Conservation (phyloP, 2,797 vertebrate species). For the Pipistrellus pygmaeus region DNA sequence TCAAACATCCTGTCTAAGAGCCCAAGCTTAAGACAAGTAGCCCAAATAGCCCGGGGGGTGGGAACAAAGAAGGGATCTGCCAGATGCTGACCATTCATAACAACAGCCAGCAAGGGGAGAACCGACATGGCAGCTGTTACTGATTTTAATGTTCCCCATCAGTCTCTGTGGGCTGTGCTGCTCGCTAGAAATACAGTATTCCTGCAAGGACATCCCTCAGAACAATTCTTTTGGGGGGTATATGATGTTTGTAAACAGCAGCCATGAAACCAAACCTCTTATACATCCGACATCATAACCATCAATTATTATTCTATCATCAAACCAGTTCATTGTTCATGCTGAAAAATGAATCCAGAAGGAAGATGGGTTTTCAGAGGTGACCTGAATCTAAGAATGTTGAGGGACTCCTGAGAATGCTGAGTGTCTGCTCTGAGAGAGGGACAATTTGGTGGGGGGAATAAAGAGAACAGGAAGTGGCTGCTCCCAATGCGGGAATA, state of each 20-base stretch:
- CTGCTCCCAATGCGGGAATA: neutral
- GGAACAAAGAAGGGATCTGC: slow-evolving; percentile 35
- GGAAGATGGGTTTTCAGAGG: slow-evolving; percentile 78
- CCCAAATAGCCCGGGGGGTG: slow-evolving; percentile 37
- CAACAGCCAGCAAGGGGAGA: neutral
- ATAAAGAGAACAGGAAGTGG: slow-evolving; percentile 9
- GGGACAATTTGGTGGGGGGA: neutral
- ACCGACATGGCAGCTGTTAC: neutral
- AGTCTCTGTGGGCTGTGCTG: slow-evolving; percentile 36
- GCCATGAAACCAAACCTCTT: slow-evolving; percentile 80
- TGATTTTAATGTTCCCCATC: slow-evolving; percentile 58
- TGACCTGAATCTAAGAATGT: slow-evolving; percentile 71
- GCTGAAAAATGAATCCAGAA: slow-evolving; percentile 83
- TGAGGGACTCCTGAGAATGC: slow-evolving; percentile 50
- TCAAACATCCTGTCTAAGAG: slow-evolving; percentile 75
- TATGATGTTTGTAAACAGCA: slow-evolving; percentile 65
- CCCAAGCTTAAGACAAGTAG: slow-evolving; percentile 68
- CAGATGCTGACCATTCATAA: slow-evolving; percentile 68
- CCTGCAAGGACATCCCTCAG: slow-evolving; percentile 62
- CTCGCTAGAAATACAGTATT: slow-evolving; percentile 29
- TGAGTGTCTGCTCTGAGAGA: neutral
- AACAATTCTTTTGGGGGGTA: slow-evolving; percentile 54
- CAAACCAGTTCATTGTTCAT: slow-evolving; percentile 73
- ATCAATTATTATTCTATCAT: slow-evolving; percentile 85
- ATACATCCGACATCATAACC: slow-evolving; percentile 78